Percentiles rank a stretch among this genome's conserved stretches.
Conservation (phyloP, 1,140 invertebrate species). For the Lepidurus apus region DNA sequence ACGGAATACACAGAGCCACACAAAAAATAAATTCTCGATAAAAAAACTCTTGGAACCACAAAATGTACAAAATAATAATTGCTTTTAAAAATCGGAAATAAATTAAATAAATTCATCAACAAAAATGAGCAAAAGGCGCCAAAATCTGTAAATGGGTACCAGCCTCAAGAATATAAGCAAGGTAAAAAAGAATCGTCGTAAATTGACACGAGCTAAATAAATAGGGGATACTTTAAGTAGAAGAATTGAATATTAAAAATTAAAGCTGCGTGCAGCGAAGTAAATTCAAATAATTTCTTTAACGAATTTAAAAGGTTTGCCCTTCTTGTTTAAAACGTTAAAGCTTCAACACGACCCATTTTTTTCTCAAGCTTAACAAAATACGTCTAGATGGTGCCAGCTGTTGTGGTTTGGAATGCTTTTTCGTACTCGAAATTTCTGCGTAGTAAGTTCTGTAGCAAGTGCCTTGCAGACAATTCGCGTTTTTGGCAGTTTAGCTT, state of each 20-base stretch:
- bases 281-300: too few relatives aligned
- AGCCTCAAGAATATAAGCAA: background rate
- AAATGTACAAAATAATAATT: background rate
- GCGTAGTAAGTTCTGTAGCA: too few relatives aligned
- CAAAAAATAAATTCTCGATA: background rate
- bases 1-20: slow-evolving; percentile 26
- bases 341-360: too few relatives aligned
- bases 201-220: background rate
- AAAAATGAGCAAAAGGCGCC: background rate
- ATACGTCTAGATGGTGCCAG: background rate
- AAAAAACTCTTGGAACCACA: background rate
- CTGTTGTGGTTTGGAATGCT: background rate
- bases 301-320: too few relatives aligned
- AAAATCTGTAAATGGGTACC: background rate
- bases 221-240: background rate
- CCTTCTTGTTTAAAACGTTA: too few relatives aligned
- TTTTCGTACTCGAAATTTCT: too few relatives aligned
- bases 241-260: too few relatives aligned
- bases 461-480: too few relatives aligned
- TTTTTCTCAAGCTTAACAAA: too few relatives aligned
- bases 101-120: background rate
- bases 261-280: too few relatives aligned
- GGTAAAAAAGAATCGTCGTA: background rate
- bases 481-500: too few relatives aligned
- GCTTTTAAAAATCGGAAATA: slow-evolving; percentile 26